Conservation (phyloP, 2,113 vertebrate genomes). For the Tachysurus vachellii region DNA sequence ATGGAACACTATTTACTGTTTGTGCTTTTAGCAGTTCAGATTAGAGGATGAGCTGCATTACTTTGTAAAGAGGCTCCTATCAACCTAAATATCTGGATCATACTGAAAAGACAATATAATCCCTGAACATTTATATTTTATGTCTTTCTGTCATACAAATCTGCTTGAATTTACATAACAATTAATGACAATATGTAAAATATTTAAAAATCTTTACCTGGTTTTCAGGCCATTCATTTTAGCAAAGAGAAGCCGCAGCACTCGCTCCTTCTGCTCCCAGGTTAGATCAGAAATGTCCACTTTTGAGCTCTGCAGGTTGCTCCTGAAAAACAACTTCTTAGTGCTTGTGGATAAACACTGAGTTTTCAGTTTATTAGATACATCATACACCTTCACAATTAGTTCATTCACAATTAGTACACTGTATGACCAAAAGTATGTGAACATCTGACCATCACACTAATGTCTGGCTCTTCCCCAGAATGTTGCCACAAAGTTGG, state of each 20-base stretch:
- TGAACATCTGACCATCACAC: neutral
- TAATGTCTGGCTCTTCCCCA: neutral
- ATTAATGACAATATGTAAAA: neutral
- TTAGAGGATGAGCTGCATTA: constrained; percentile 3
- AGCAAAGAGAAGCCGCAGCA: constrained; percentile 84
- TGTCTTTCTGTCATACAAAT: neutral
- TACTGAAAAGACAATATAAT: neutral
- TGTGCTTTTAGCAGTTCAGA: constrained; percentile 1
- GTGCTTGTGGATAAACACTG: neutral
- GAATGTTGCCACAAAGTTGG: neutral
- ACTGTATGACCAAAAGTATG: neutral
- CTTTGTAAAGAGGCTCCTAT: neutral
- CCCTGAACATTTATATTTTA: neutral
- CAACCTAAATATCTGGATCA: neutral
- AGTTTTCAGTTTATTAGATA: neutral
- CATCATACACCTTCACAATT: neutral
- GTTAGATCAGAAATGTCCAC: constrained; percentile 81
- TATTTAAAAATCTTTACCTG: constrained; percentile 63
- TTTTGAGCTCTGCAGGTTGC: constrained; percentile 64
- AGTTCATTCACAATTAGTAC: neutral
- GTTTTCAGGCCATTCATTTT: constrained; percentile 80
- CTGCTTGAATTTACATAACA: neutral
- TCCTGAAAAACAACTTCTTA: constrained; percentile 62
- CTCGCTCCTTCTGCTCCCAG: constrained; percentile 87
- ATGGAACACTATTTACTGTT: neutral